These are phyloP conservation scores for Apodemus speciosus DNA, from an alignment of 2,113 vertebrate genomes.

Conservation along the genomic window DNA sequence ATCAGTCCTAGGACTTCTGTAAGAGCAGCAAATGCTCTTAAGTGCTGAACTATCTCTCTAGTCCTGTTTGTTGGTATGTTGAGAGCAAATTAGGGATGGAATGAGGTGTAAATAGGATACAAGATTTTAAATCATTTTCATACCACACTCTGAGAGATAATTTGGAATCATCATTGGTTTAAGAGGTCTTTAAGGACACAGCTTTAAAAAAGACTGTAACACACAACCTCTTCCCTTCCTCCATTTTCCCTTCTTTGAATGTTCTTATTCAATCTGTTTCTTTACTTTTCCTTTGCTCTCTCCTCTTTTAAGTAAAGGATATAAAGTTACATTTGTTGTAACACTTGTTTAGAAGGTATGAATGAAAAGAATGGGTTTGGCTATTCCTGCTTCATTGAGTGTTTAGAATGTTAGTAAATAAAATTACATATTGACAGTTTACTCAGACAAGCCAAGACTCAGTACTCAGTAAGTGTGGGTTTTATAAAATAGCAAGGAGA, in stretches of 20 bases:
- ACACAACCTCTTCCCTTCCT: no score
- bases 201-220: background rate
- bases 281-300: background rate
- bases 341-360: background rate
- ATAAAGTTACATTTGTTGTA: background rate
- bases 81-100: background rate
- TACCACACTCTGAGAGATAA: background rate
- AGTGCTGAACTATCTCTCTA: no score
- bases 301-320: background rate
- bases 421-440: conserved; percentile 20
- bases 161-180: background rate
- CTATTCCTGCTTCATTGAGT: background rate
- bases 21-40: background rate
- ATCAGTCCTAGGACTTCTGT: background rate
- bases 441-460: background rate
- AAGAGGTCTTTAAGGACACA: background rate
- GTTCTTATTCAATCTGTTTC: background rate
- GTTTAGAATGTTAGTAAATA: background rate
- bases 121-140: background rate
- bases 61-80: background rate
- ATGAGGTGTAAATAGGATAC: background rate
- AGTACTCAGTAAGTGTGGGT: background rate
- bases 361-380: background rate
- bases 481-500: conserved; percentile 36
- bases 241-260: fast-evolving